A percentile compares a stretch with the other conserved stretches of the same genome.
Evolutionary conservation across 1,140 invertebrate genomes (phyloP).

Genomic region (Leptinotarsa defecta): DNA sequence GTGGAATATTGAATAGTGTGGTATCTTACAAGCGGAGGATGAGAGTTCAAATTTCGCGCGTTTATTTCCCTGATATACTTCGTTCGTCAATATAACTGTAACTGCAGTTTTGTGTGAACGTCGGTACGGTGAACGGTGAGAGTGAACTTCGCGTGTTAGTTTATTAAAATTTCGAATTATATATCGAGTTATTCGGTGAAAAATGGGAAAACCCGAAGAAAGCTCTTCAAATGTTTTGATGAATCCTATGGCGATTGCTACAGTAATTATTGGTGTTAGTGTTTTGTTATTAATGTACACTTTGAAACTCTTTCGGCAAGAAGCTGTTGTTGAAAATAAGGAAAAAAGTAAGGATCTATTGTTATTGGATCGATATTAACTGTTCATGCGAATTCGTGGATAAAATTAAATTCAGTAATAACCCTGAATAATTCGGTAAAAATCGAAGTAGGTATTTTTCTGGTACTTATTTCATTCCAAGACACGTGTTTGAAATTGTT

Average conservation of each 20-base stretch:
- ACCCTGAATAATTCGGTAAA: no score
- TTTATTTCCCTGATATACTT: slow-evolving; percentile 13
- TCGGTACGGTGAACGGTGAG: slow-evolving; percentile 19
- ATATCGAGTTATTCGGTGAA: not conserved
- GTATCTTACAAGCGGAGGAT: slow-evolving; percentile 19
- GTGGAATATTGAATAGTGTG: slow-evolving; percentile 27
- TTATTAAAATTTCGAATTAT: not conserved
- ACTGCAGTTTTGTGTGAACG: slow-evolving; percentile 21
- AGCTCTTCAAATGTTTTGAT: slow-evolving; percentile 4
- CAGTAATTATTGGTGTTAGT: slow-evolving; percentile 36
- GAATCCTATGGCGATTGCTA: slow-evolving; percentile 33
- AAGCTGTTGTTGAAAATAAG: slow-evolving; percentile 30
- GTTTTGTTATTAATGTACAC: slow-evolving; percentile 41
- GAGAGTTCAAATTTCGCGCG: slow-evolving; percentile 33
- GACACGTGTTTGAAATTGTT: slow-evolving; percentile 38
- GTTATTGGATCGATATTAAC: not conserved
- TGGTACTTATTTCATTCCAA: not conserved
- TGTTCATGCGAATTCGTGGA: not conserved
- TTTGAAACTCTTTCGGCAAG: slow-evolving; percentile 37
- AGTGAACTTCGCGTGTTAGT: slow-evolving; percentile 16
- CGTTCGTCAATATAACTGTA: not conserved
- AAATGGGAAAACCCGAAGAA: slow-evolving; percentile 27
- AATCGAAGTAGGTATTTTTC: no score
- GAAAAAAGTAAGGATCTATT: slow-evolving; percentile 37
- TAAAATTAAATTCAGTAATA: not conserved